Conservation (phyloP, 1,140 invertebrate species). For the Geopemphigus sp. region DNA sequence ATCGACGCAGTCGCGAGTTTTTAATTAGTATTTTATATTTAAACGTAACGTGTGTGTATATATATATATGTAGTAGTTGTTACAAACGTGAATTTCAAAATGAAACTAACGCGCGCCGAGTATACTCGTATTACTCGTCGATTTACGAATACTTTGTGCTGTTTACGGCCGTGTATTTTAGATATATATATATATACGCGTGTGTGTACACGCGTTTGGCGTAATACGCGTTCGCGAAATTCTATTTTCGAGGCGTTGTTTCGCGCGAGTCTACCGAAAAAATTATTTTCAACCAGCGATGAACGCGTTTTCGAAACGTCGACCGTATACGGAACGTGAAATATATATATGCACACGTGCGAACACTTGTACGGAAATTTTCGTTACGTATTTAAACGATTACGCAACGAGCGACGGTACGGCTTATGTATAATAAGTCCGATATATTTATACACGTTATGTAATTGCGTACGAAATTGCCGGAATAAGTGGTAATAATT, state of each 20-base stretch:
- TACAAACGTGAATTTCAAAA: background rate
- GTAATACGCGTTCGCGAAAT: background rate
- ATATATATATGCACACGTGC: background rate
- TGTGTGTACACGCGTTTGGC: background rate
- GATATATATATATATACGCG: background rate
- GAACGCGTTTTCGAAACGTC: too few species aligned
- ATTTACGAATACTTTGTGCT: conserved; percentile 2
- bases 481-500: too few species aligned
- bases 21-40: background rate
- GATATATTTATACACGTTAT: too few species aligned
- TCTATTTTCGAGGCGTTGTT: background rate
- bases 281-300: too few species aligned
- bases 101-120: background rate
- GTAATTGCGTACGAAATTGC: too few species aligned
- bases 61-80: background rate
- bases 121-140: background rate
- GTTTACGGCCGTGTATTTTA: background rate
- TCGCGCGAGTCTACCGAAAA: too few species aligned
- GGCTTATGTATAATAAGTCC: too few species aligned
- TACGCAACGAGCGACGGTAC: too few species aligned
- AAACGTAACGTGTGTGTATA: background rate
- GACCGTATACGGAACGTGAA: too few species aligned
- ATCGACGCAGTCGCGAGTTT: background rate
- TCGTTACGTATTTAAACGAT: too few species aligned
- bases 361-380: too few species aligned